Percentiles rank a stretch among this genome's conserved stretches.
Conservation (phyloP, 2,113 vertebrate species). For the Thunnus maccoyii region DNA sequence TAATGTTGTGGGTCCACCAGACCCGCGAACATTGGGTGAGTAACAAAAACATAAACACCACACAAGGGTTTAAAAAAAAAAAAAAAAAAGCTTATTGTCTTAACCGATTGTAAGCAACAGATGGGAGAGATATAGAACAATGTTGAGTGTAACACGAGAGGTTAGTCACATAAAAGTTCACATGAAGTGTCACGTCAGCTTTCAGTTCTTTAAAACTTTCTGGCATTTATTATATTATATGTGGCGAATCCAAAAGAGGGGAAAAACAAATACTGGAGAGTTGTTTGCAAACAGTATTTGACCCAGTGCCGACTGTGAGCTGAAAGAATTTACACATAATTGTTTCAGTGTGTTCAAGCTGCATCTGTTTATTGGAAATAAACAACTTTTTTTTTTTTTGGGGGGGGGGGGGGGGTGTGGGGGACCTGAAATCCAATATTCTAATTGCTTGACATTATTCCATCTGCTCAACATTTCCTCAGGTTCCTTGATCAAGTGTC, state of each 20-base stretch:
- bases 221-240: conserved; percentile 46
- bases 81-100: neutral
- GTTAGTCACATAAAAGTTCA: conserved; percentile 3
- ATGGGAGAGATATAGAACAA: neutral
- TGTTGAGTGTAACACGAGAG: conserved; percentile 3
- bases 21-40: too few species aligned
- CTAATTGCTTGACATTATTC: conserved; percentile 40
- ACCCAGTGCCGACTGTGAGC: conserved; percentile 25
- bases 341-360: conserved; percentile 46
- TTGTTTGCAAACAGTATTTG: conserved; percentile 26
- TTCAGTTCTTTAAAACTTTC: conserved; percentile 3
- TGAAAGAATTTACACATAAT: conserved; percentile 36
- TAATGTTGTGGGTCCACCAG: too few species aligned
- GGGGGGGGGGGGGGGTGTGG: too few species aligned
- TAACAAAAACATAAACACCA: too few species aligned
- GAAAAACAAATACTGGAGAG: conserved; percentile 43
- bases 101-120: conserved; percentile 9
- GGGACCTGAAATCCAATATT: conserved; percentile 34
- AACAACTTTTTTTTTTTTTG: conserved; percentile 29
- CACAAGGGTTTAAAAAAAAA: too few species aligned
- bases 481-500: conserved; percentile 6
- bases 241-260: conserved; percentile 25
- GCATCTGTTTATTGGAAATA: conserved; percentile 48
- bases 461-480: conserved; percentile 31
- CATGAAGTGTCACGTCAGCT: conserved; percentile 8